Evolutionary conservation across 2,113 vertebrate genomes (phyloP).

Genomic region (Nannospalax galili): DNA sequence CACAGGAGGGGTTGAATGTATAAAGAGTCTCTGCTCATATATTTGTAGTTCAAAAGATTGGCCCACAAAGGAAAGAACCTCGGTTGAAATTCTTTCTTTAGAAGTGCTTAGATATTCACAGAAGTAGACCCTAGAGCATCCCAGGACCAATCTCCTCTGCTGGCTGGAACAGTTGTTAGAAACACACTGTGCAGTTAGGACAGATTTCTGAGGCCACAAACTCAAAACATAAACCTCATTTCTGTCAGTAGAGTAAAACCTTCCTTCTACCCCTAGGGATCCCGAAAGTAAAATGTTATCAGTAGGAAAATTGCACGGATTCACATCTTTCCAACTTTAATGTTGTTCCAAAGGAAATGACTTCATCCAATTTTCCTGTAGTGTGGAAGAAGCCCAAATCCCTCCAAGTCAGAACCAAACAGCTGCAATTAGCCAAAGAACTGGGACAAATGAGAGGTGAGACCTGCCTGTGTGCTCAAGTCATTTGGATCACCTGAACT

Average conservation of each 20-base stretch:
- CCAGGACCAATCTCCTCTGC: not conserved
- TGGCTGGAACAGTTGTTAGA: not conserved
- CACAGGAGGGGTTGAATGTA: slow-evolving; percentile 60
- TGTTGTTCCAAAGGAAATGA: slow-evolving; percentile 75
- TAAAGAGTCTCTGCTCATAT: slow-evolving; percentile 55
- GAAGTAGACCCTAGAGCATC: slow-evolving; percentile 33
- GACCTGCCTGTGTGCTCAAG: slow-evolving; percentile 1
- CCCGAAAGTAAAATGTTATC: slow-evolving; percentile 67
- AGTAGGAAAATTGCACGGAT: slow-evolving; percentile 62
- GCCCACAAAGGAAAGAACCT: slow-evolving; percentile 50
- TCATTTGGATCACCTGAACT: slow-evolving; percentile 29
- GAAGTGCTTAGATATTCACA: slow-evolving; percentile 26
- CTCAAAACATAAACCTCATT: not conserved
- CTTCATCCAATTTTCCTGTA: slow-evolving; percentile 58
- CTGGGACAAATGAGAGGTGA: slow-evolving; percentile 49
- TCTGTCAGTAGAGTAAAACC: slow-evolving; percentile 34
- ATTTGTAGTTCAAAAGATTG: slow-evolving; percentile 78
- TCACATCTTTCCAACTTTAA: slow-evolving; percentile 69
- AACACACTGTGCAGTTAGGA: not conserved
- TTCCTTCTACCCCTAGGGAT: slow-evolving; percentile 31
- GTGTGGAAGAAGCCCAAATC: slow-evolving; percentile 58
- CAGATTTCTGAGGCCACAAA: slow-evolving; percentile 21
- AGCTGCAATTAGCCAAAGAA: slow-evolving; percentile 58
- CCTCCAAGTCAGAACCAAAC: slow-evolving; percentile 54
- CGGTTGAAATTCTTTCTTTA: slow-evolving; percentile 48